phyloP scores from a whole-genome alignment of 2,888 invertebrate species.

The Papilio elwesi region DNA sequence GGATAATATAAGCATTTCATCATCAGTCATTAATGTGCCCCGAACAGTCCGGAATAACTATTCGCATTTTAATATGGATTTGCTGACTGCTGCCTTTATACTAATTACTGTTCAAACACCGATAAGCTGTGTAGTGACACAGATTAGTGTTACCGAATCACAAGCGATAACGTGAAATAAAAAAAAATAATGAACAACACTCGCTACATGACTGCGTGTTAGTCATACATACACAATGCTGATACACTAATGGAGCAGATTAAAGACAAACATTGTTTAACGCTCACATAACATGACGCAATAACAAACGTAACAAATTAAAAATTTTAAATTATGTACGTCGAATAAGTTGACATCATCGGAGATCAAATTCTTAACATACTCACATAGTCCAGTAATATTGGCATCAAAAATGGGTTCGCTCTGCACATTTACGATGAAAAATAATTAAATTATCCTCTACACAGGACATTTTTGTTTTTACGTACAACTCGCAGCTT shows the following conservation, averaged over 20 bases:
- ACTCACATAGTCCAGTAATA: too few relatives aligned
- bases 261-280: constrained; percentile 20
- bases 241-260: constrained; percentile 31
- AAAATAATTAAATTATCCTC: too few relatives aligned
- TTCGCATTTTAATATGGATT: neutral
- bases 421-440: too few relatives aligned
- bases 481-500: too few relatives aligned
- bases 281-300: neutral
- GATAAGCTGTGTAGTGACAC: constrained; percentile 3
- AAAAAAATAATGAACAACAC: too few relatives aligned
- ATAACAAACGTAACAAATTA: neutral
- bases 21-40: neutral
- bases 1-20: neutral
- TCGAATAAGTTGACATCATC: too few relatives aligned
- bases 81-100: neutral
- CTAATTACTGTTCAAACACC: constrained; percentile 2
- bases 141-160: constrained; percentile 4
- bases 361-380: too few relatives aligned
- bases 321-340: too few relatives aligned
- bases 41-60: neutral
- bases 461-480: too few relatives aligned
- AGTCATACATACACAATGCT: constrained; percentile 4
- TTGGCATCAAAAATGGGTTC: too few relatives aligned
- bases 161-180: too few relatives aligned
- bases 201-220: neutral